Evolutionary conservation across 2,113 vertebrate species (phyloP).

Genomic region (Chaetodon auriga): DNA sequence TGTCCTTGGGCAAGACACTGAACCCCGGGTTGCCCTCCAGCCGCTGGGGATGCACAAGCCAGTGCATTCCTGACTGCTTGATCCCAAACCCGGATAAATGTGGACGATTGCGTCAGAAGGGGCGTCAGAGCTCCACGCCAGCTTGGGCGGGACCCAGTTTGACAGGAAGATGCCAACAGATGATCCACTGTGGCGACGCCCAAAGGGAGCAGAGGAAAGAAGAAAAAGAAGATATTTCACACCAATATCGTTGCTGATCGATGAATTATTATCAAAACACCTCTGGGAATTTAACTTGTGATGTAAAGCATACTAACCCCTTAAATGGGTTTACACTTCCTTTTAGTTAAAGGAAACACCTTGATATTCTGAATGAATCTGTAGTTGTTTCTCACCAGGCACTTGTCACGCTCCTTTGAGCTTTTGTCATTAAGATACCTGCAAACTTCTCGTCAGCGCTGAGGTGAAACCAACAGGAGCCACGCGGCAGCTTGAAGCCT

Average conservation of each 20-base stretch:
- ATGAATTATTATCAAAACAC: conserved; percentile 52
- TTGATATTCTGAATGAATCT: conserved; percentile 46
- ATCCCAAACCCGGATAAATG: too few relatives aligned
- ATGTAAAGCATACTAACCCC: conserved; percentile 57
- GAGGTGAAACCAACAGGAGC: neutral
- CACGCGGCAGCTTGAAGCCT: neutral
- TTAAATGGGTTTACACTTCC: conserved; percentile 42
- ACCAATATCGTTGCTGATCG: conserved; percentile 31
- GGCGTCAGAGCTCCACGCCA: too few relatives aligned
- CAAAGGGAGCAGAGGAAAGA: too few relatives aligned
- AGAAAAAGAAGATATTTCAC: conserved; percentile 1
- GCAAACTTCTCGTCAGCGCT: neutral
- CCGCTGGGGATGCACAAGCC: too few relatives aligned
- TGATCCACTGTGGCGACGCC: too few relatives aligned
- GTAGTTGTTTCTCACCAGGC: conserved; percentile 12
- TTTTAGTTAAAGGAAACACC: conserved; percentile 52
- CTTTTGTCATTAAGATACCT: conserved; percentile 8
- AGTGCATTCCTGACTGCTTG: too few relatives aligned
- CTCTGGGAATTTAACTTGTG: conserved; percentile 72
- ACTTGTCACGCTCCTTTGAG: conserved; percentile 23
- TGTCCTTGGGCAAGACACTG: too few relatives aligned
- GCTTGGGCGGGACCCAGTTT: too few relatives aligned
- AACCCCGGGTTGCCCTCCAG: too few relatives aligned
- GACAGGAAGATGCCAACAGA: too few relatives aligned
- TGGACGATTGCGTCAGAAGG: too few relatives aligned